Evolutionary conservation across 2,797 vertebrate genomes (phyloP).

Genomic region (Philypnodon macrostomus): DNA sequence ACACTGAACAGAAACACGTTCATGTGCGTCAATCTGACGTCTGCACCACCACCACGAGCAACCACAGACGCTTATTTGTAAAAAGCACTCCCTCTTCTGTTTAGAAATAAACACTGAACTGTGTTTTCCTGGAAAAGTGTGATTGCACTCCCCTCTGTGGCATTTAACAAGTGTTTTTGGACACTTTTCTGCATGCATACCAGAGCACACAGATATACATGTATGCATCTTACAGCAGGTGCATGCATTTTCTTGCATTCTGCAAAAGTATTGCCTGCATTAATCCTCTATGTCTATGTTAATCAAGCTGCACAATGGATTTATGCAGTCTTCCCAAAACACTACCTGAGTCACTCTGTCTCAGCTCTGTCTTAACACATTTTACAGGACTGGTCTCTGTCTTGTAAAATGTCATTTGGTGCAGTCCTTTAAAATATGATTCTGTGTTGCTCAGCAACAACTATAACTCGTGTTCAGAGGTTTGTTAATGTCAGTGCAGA

Average conservation of each 20-base stretch:
- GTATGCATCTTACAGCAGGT: conserved; percentile 25
- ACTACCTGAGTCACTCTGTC: not conserved
- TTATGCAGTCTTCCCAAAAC: not conserved
- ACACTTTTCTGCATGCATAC: conserved; percentile 22
- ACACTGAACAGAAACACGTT: conserved; percentile 58
- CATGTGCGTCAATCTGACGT: conserved; percentile 81
- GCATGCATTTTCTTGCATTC: conserved; percentile 21
- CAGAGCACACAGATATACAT: conserved; percentile 16
- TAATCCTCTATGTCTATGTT: conserved; percentile 5
- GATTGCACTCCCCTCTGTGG: conserved; percentile 29
- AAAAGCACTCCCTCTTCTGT: conserved; percentile 30
- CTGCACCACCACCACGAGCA: conserved; percentile 56
- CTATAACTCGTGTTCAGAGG: conserved; percentile 13
- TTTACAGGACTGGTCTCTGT: no score
- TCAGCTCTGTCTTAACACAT: conserved; percentile 7
- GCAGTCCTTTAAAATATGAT: conserved; percentile 13
- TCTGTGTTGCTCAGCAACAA: conserved; percentile 66
- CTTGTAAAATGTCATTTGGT: conserved; percentile 3
- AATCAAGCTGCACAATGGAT: conserved; percentile 15
- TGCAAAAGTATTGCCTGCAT: conserved; percentile 36
- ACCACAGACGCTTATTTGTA: conserved; percentile 57
- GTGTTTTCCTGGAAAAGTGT: no score
- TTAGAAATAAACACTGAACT: conserved; percentile 45
- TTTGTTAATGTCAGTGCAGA: conserved; percentile 1
- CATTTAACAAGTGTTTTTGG: conserved; percentile 11